Evolutionary conservation across 2,888 invertebrate species (phyloP).

Genomic region (Polietes domitor): DNA sequence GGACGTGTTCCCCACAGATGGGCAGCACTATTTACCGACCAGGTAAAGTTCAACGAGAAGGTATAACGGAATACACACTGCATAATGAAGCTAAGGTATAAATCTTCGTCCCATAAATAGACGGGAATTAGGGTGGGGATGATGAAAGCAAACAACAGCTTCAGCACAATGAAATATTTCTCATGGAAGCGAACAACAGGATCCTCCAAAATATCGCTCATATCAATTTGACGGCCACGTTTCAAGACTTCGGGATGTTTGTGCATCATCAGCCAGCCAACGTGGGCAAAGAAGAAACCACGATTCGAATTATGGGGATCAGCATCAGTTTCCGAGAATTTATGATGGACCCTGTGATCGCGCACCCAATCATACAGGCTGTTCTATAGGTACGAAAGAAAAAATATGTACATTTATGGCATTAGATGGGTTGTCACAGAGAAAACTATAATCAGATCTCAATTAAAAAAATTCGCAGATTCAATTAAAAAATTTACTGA

Average conservation of each 20-base stretch:
- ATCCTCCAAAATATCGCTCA: slow-evolving; percentile 90
- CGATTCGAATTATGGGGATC: slow-evolving; percentile 91
- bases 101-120: slow-evolving; percentile 87
- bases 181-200: slow-evolving; percentile 90
- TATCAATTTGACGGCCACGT: slow-evolving; percentile 90
- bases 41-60: slow-evolving; percentile 90
- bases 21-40: slow-evolving; percentile 94
- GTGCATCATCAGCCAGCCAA: slow-evolving; percentile 95
- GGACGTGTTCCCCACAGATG: slow-evolving; percentile 89
- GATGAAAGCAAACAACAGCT: slow-evolving; percentile 86
- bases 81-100: slow-evolving; percentile 85
- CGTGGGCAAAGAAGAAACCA: slow-evolving; percentile 95
- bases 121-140: slow-evolving; percentile 88
- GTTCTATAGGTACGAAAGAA: slow-evolving; percentile 84
- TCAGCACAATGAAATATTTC: slow-evolving; percentile 86
- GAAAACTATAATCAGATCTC: too few relatives aligned
- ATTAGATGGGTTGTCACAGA: not conserved
- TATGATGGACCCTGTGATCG: slow-evolving; percentile 90
- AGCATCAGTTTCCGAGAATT: slow-evolving; percentile 91
- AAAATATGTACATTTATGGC: not conserved
- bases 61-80: slow-evolving; percentile 88
- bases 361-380: slow-evolving; percentile 93
- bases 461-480: too few relatives aligned
- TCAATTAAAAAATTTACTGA: too few relatives aligned
- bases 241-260: slow-evolving; percentile 92